Percentiles rank a stretch among this genome's conserved stretches.
Conservation (phyloP, 1,140 invertebrate species). For the Coboldia fuscipes region DNA sequence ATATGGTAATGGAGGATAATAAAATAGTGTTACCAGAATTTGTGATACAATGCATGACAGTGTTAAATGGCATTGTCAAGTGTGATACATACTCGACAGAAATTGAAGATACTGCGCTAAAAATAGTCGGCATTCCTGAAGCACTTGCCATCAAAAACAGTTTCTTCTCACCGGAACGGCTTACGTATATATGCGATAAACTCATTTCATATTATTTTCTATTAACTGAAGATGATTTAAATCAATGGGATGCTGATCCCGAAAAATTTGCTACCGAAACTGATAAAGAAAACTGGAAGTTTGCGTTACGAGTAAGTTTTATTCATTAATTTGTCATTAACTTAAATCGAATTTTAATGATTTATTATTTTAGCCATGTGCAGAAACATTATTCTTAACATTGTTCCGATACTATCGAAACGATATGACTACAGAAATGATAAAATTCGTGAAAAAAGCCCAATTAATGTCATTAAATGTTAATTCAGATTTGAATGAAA, state of each 20-base stretch:
- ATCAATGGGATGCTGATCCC: slow-evolving; percentile 75
- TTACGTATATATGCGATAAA: slow-evolving; percentile 60
- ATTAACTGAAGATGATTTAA: slow-evolving; percentile 60
- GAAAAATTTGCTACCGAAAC: slow-evolving; percentile 77
- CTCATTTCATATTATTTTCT: slow-evolving; percentile 77
- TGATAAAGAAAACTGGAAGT: slow-evolving; percentile 79
- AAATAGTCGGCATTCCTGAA: slow-evolving; percentile 9
- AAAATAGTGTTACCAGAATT: slow-evolving; percentile 60
- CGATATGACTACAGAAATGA: slow-evolving; percentile 45
- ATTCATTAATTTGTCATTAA: background rate
- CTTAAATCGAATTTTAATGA: slow-evolving; percentile 2
- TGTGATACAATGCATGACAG: slow-evolving; percentile 71
- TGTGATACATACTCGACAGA: slow-evolving; percentile 42
- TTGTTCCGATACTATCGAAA: slow-evolving; percentile 61
- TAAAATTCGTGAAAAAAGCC: slow-evolving; percentile 42
- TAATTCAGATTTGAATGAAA: slow-evolving; percentile 42
- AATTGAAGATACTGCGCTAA: slow-evolving; percentile 5
- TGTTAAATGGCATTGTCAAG: slow-evolving; percentile 64
- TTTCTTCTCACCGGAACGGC: slow-evolving; percentile 46
- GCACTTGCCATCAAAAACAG: slow-evolving; percentile 22
- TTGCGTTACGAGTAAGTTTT: slow-evolving; percentile 46
- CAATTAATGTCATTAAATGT: slow-evolving; percentile 36
- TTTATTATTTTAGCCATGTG: slow-evolving; percentile 46
- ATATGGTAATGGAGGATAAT: slow-evolving; percentile 25
- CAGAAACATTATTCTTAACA: slow-evolving; percentile 63